These are phyloP conservation scores for Martes martes DNA, from an alignment of 2,113 vertebrate genomes.

Conservation along the genomic window DNA sequence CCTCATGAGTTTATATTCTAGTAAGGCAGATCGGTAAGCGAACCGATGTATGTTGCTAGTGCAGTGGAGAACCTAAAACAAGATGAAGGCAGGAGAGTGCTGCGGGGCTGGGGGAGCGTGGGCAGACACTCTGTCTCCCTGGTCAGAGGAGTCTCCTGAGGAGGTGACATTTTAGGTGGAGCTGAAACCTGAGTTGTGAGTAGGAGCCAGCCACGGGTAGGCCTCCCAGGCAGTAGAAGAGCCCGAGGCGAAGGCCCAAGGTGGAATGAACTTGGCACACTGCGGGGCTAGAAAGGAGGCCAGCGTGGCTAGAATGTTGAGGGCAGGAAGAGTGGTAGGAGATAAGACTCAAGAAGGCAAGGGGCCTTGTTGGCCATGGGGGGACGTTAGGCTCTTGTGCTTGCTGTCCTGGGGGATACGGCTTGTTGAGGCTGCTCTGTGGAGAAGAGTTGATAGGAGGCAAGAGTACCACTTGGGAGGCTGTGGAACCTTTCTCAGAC, in stretches of 20 bases:
- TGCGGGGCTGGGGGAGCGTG: not conserved
- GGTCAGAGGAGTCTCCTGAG: not conserved
- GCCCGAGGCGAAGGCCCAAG: not conserved
- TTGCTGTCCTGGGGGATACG: not conserved
- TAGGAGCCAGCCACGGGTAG: not conserved
- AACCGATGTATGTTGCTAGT: not conserved
- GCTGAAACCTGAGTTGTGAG: not conserved
- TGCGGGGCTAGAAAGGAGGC: not conserved
- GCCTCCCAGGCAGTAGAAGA: not conserved
- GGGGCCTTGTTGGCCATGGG: not conserved
- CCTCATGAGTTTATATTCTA: not conserved
- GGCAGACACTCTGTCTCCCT: not conserved
- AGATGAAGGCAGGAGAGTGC: not conserved
- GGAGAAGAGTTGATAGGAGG: not conserved
- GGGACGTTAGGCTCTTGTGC: not conserved
- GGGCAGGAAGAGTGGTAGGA: not conserved
- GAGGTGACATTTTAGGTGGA: constrained; percentile 8
- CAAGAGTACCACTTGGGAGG: not conserved
- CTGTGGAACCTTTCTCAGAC: not conserved
- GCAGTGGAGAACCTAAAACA: not conserved
- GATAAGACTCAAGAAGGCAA: not conserved
- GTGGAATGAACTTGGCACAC: not conserved
- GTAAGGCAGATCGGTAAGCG: not conserved
- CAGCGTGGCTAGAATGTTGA: accelerated
- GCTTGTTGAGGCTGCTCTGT: not conserved